A percentile compares a stretch with the other conserved stretches of the same genome.
phyloP scores from a whole-genome alignment of 2,113 vertebrate species.

The Amazona vittata region DNA sequence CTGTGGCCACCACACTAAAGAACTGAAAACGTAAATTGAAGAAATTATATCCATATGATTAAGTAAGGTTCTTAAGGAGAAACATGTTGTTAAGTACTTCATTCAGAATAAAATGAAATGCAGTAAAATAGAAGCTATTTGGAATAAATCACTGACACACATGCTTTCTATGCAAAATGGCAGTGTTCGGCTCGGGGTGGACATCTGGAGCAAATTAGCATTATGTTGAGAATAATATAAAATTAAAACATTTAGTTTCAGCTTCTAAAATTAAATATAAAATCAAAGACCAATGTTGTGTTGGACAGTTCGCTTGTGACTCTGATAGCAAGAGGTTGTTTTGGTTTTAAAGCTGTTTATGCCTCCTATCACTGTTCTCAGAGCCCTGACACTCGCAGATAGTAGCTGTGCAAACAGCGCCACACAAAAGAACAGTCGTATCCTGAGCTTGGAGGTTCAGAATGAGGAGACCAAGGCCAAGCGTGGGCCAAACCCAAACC shows the following conservation, averaged over 20 bases:
- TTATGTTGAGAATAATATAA: constrained; percentile 78
- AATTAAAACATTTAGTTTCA: constrained; percentile 79
- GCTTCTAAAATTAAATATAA: constrained; percentile 75
- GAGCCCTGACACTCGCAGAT: background rate
- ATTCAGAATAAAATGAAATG: constrained; percentile 83
- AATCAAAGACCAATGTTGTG: constrained; percentile 57
- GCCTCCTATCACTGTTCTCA: background rate
- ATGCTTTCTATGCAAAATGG: constrained; percentile 82
- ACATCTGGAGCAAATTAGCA: constrained; percentile 76
- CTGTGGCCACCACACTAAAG: constrained; percentile 83
- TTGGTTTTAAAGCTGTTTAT: constrained; percentile 11
- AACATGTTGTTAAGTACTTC: constrained; percentile 82
- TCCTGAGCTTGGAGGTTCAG: background rate
- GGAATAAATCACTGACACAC: constrained; percentile 88
- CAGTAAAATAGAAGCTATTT: constrained; percentile 79
- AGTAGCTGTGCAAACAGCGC: background rate
- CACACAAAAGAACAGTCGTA: background rate
- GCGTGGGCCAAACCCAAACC: background rate
- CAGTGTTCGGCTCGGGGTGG: background rate
- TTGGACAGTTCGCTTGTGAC: constrained; percentile 53
- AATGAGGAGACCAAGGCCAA: background rate
- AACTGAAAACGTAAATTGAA: constrained; percentile 83
- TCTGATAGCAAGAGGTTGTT: constrained; percentile 48
- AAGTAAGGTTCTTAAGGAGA: constrained; percentile 83
- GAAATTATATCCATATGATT: constrained; percentile 89